Evolutionary conservation across 2,113 vertebrate genomes (phyloP), one percentile per base, ranked within the genome.

Genomic region (Poecile atricapillus): DNA sequence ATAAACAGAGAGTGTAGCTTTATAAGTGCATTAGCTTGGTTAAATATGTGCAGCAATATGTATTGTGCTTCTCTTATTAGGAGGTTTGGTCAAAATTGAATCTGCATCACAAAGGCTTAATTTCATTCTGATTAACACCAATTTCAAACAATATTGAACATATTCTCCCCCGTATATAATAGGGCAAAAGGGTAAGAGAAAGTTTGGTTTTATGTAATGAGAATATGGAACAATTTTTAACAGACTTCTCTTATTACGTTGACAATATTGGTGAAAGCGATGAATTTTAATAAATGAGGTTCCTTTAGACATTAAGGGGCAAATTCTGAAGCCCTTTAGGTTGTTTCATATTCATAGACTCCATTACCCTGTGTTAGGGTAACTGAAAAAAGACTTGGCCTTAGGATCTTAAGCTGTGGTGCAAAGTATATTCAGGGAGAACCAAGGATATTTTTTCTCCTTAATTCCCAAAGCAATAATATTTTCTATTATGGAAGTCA

Each of bases 321-420:
- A 92, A 52, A 84, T 71, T 81, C 56, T 90, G 63, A 35, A 71
- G 22, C 44, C 52, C 41, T 89, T 93, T 87, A 87, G 47, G 12
- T 18, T 91, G 19, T 56, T 92, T 83, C 19, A 24, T 92, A 64
- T 83, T 89, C 43, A 81, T 35, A 50, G 43, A 77, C 64, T 77
- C 70, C 55, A 86, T 16, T 70, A 35, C 19, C 13, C 56, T 84
- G 22, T 47, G 28, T 84, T 24, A 56, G n/a, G 9, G 69, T 91
- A 94, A 84, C 27, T 77, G 64, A 87, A 87, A 77, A 33, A 71
- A 44, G 31, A 64, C 5, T 21, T 85, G 63, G 23, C 50, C 31
- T 62, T 78, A 87, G 80, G 60, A 83, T 84, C 41, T 82, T 75
- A 78, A 87, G 71, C 47, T 31, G 31, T 65, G 24, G 16, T 79